Conservation (phyloP, 1,140 invertebrate genomes). For the Lepidurus apus region DNA sequence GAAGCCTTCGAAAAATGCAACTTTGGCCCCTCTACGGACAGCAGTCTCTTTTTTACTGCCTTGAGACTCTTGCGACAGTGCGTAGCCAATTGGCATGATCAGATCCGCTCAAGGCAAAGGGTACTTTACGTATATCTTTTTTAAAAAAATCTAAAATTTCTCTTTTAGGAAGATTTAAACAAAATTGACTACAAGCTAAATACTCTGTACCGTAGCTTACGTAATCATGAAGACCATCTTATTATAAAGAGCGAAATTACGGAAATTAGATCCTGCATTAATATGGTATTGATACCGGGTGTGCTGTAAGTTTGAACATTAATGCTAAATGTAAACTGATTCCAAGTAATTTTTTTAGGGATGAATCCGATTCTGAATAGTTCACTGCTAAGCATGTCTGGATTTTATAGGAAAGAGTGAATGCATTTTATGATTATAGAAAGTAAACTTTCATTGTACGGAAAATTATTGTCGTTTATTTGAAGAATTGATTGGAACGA, state of each 20-base stretch:
- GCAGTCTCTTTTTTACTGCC: neutral
- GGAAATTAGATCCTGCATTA: neutral
- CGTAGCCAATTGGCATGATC: neutral
- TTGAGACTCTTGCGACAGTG: neutral
- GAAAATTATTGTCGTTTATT: neutral
- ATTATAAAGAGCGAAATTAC: neutral
- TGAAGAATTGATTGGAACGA: neutral
- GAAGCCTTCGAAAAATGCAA: neutral
- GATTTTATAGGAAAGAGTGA: neutral
- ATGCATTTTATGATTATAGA: neutral
- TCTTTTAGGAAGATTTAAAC: neutral
- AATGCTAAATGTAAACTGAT: neutral
- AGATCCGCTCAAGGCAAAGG: neutral
- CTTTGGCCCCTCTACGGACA: neutral
- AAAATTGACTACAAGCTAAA: neutral
- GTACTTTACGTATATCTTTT: neutral
- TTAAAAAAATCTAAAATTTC: neutral
- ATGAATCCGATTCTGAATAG: neutral
- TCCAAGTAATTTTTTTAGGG: neutral
- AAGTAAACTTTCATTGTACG: neutral
- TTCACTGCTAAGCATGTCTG: neutral
- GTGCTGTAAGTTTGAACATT: neutral
- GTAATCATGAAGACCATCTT: neutral
- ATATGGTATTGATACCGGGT: neutral
- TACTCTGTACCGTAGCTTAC: neutral